Conservation (phyloP, 2,888 invertebrate species). For the Notodonta dromedarius region DNA sequence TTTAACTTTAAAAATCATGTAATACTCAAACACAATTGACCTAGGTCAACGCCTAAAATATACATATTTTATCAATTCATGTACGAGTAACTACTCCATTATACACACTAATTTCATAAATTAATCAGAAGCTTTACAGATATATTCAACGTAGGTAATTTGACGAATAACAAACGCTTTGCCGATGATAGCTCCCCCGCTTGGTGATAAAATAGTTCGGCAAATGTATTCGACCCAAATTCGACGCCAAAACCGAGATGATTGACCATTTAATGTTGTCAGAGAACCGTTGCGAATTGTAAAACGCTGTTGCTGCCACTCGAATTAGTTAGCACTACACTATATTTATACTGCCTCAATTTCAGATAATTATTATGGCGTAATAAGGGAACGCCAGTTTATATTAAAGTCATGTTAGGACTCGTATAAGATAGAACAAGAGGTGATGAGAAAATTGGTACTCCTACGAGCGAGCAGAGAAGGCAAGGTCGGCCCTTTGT, state of each 20-base stretch:
- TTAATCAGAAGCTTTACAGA: conserved; percentile 11
- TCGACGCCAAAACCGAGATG: conserved; percentile 61
- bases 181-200: conserved; percentile 34
- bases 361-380: background rate
- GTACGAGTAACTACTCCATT: background rate
- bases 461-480: conserved; percentile 66
- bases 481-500: conserved; percentile 78
- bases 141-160: conserved; percentile 24
- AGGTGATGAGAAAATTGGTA: conserved; percentile 43
- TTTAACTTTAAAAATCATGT: background rate
- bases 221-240: conserved; percentile 73
- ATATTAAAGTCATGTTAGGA: too few relatives aligned
- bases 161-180: conserved; percentile 28
- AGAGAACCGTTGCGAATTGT: conserved; percentile 65
- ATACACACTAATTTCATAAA: background rate
- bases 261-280: conserved; percentile 75
- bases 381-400: too few relatives aligned
- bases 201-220: conserved; percentile 54
- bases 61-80: background rate
- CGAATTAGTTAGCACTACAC: conserved; percentile 14
- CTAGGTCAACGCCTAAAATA: background rate
- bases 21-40: background rate
- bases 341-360: conserved; percentile 4
- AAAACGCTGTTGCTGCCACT: conserved; percentile 32
- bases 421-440: background rate